Conservation (phyloP, 1,140 invertebrate genomes). For the Eulimnadia texana region DNA sequence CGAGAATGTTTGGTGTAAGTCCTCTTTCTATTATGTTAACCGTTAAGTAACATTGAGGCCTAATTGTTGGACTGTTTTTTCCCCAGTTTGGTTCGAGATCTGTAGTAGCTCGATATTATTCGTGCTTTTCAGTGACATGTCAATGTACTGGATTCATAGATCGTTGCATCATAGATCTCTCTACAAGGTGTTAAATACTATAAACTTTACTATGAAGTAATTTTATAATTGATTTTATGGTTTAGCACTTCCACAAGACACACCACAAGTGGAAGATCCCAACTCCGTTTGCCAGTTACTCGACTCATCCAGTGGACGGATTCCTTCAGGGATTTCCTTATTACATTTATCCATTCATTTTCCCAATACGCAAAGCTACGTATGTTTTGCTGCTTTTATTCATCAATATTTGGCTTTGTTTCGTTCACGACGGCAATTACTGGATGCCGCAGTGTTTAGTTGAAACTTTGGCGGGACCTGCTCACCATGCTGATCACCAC, state of each 20-base stretch:
- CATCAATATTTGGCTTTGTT: slow-evolving; percentile 38
- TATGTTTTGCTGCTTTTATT: slow-evolving; percentile 34
- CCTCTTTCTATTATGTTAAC: too few species aligned
- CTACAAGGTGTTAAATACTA: slow-evolving; percentile 26
- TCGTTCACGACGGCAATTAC: slow-evolving; percentile 37
- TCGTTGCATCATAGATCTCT: slow-evolving; percentile 29
- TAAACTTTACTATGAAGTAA: too few species aligned
- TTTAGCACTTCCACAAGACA: slow-evolving; percentile 31
- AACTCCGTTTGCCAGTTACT: slow-evolving; percentile 37
- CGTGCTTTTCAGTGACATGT: slow-evolving; percentile 35
- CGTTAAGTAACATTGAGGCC: neutral
- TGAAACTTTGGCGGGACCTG: slow-evolving; percentile 34
- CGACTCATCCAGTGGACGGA: slow-evolving; percentile 37
- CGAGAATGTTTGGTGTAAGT: too few species aligned
- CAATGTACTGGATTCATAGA: slow-evolving; percentile 39
- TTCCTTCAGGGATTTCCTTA: slow-evolving; percentile 36
- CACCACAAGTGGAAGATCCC: slow-evolving; percentile 37
- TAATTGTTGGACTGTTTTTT: neutral
- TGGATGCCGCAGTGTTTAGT: slow-evolving; percentile 29
- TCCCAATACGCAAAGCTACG: slow-evolving; percentile 34
- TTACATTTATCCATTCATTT: slow-evolving; percentile 35
- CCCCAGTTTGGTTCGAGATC: slow-evolving; percentile 3
- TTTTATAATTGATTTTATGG: too few species aligned
- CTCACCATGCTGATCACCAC: slow-evolving; percentile 38
- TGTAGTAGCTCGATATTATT: slow-evolving; percentile 23